These are phyloP conservation scores for Caenorhabditis sp. DNA, from an alignment of 2,888 invertebrate genomes.

Conservation along the genomic window DNA sequence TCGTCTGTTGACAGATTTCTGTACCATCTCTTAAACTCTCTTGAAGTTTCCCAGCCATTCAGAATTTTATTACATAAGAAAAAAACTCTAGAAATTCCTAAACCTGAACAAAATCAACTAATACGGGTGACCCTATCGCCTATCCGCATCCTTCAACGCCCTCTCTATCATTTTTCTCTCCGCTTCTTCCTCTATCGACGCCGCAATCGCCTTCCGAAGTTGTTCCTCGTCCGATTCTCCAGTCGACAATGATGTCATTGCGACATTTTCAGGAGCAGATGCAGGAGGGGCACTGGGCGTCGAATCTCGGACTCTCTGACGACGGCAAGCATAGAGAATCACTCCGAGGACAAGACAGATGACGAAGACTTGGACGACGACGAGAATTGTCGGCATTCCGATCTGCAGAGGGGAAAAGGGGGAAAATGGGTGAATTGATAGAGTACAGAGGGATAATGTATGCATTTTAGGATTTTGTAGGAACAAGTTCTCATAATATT, in stretches of 20 bases:
- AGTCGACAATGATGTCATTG: conserved; percentile 40
- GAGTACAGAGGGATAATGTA: neutral
- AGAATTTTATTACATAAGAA: neutral
- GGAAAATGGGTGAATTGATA: neutral
- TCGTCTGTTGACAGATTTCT: too few relatives aligned
- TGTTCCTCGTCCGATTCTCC: conserved; percentile 45
- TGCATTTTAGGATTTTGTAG: neutral
- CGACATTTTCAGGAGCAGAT: conserved; percentile 52
- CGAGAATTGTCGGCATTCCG: conserved; percentile 70
- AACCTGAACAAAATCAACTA: conserved; percentile 2
- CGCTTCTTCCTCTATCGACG: conserved; percentile 53
- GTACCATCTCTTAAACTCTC: too few relatives aligned
- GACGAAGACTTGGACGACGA: conserved; percentile 70
- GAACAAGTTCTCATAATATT: neutral
- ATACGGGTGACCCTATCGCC: conserved; percentile 1
- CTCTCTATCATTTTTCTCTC: conserved; percentile 65
- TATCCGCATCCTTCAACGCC: conserved; percentile 47
- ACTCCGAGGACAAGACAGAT: conserved; percentile 63
- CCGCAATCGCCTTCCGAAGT: conserved; percentile 54
- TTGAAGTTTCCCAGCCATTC: neutral
- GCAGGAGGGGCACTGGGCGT: conserved; percentile 40
- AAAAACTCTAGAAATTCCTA: neutral
- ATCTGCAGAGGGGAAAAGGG: conserved; percentile 64
- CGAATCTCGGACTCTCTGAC: conserved; percentile 30
- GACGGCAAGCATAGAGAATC: conserved; percentile 65